Base-by-base conservation (phyloP, 2,888 invertebrate genomes). In the Embidobia sp. region DNA sequence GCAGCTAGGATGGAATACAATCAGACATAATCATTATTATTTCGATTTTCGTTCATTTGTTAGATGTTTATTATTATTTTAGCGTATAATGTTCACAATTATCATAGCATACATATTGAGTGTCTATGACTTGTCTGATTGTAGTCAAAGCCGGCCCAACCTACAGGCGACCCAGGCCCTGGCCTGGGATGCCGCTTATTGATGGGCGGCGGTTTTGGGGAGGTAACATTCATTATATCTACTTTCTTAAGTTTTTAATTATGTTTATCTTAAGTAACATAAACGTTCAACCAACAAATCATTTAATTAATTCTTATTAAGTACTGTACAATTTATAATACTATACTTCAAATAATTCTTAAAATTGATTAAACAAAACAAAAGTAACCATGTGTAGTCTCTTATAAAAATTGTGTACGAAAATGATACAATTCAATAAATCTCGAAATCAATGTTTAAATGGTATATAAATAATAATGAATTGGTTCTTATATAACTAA, bases 101-200 rank as follows among this genome's bases (percentile, higher is more conserved):
- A 22, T 22, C 22, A 6, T 22, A 22, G 22, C 3, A 22, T 22
- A 22, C 6, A 6, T 22, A 22, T 63, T 63, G 40, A 63, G 49
- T 63, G 29, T 13, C 7, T 46, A 19, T 55, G 37, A 48, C 40
- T 49, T 49, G 69, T 69, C 49, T 69, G 49, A 59, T 69, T 69
- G 59, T 69, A 69, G 69, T 59, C 69, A 69, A 57, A 69, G 69
- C 69, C 42, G 59, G 69, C 49, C 69, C 59, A 69, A 57, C 42
- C 69, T 69, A 42, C 69, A 69, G 69, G 69, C 69, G 69, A 42
- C 69, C 69, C 69, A 69, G 69, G 69, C 69, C 69, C 49, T 69
- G 69, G 69, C 69, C 69, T 69, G 69, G 69, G 57, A 49, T 57
- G 48, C 69, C 69, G 31, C 57, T 31, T 49, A 49, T 37, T 49